Percentiles rank a stretch among this genome's conserved stretches.
Conservation (phyloP, 2,797 vertebrate species). For the Anas acuta region DNA sequence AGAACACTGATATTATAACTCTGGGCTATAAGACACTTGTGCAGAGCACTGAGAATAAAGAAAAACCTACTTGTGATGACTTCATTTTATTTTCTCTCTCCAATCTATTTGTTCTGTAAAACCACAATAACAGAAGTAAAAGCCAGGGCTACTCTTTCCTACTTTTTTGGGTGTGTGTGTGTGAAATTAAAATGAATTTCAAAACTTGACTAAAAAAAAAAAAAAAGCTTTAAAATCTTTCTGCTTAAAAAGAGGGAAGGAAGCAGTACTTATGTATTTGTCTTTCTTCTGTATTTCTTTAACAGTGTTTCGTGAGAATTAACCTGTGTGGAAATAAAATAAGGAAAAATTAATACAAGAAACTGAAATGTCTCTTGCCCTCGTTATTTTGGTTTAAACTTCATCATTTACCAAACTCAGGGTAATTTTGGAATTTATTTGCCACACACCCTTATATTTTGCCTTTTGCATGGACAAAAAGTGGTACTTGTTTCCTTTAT, state of each 20-base stretch:
- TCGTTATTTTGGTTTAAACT: background rate
- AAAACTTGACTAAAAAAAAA: background rate
- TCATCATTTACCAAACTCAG: background rate
- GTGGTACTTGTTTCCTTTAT: background rate
- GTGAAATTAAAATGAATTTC: background rate
- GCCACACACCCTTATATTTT: background rate
- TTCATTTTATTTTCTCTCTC: background rate
- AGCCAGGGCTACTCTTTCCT: background rate
- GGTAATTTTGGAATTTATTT: background rate
- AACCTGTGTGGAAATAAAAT: background rate
- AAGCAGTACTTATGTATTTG: background rate
- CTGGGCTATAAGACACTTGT: background rate
- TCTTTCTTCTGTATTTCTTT: background rate
- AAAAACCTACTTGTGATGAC: background rate
- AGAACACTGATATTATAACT: background rate
- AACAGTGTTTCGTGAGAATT: background rate
- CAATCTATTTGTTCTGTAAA: constrained; percentile 37
- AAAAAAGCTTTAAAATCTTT: background rate
- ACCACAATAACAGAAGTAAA: background rate
- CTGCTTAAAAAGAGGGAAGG: background rate
- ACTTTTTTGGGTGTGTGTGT: background rate
- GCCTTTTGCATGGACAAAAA: background rate
- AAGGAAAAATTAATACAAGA: background rate
- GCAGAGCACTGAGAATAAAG: background rate
- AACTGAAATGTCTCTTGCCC: background rate